Base-by-base conservation (phyloP, 92 coral and sea anemone species). In the Palythoa caribaeorum region DNA sequence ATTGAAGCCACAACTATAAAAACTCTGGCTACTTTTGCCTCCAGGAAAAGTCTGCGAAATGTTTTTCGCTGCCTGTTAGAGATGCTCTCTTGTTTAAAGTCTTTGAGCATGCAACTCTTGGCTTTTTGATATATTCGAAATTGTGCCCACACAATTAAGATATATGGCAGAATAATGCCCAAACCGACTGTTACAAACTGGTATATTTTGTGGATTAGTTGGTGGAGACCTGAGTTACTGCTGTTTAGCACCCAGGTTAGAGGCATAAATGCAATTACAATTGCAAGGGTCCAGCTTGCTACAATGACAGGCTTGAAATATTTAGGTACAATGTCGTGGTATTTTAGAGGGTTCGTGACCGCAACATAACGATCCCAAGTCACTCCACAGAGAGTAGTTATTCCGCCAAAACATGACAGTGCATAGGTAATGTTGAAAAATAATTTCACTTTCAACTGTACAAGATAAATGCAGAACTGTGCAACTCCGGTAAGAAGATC, bases 351-450 rank as follows among this genome's bases (percentile, higher is more conserved):
- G 3, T 65, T 28, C 65, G 66, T 81, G 40, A 81, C 76, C 6
- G 86, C 86, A 2, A 81, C 63, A 19, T 81, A 81, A 59, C 86
- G 86, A 37, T 81, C 86, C 86, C 86, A 81, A 16, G 86, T 65
- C 7, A 81, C 86, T 63, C 86, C 86, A 19, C 86, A 81, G 1
- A 81, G 75, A 47, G 86, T 68, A 3, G 86, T 81, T 81, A 81
- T 81, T 21, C 86, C 86, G n/a, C 86, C 86, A 37, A 81, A 81
- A 21, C 57, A 81, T 44, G 86, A 81, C 21, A 81, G 53, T 8
- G 86, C 86, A 36, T 81, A 81, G 44, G 86, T 81, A 16, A 81
- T 47, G 21, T 81, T 81, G 76, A 81, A 81, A 71, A 81, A 81
- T 71, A 81, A 5, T 40, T 44, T 36, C 40, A 81, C 39, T 44